phyloP scores from a whole-genome alignment of 2,113 vertebrate species.

The Rafetus swinhoei region DNA sequence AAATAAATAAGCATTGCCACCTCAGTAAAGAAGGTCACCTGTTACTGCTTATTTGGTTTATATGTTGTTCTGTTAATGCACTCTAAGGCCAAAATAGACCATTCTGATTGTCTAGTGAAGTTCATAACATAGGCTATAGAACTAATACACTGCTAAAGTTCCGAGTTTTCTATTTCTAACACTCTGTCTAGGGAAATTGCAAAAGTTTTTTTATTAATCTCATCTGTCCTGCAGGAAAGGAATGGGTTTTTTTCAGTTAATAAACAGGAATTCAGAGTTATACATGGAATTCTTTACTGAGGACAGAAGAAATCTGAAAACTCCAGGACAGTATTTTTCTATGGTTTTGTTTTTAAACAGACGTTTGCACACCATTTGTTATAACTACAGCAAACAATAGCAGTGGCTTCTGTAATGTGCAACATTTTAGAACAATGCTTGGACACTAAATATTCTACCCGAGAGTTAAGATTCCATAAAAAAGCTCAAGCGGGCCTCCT shows the following conservation, averaged over 20 bases:
- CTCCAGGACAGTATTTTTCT: background rate
- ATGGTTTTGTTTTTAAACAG: background rate
- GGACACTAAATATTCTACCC: fast-evolving
- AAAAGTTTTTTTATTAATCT: background rate
- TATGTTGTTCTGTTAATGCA: background rate
- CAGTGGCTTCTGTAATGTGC: too few relatives aligned
- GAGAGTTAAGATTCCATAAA: background rate
- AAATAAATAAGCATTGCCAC: background rate
- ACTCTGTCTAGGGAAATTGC: background rate
- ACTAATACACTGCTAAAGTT: background rate
- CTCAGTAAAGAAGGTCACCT: background rate
- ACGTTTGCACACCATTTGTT: background rate
- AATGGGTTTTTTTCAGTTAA: background rate
- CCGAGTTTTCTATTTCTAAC: background rate
- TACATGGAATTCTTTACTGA: fast-evolving
- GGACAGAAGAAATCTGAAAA: background rate
- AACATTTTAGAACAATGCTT: background rate
- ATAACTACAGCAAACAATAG: background rate
- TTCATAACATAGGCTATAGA: background rate
- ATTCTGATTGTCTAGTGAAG: background rate
- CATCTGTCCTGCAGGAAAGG: background rate
- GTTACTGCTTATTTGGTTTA: background rate
- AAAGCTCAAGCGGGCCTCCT: fast-evolving
- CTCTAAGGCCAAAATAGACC: background rate
- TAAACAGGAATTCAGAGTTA: background rate